phyloP scores from a whole-genome alignment of 2,888 invertebrate genomes.

The Laothoe populi region DNA sequence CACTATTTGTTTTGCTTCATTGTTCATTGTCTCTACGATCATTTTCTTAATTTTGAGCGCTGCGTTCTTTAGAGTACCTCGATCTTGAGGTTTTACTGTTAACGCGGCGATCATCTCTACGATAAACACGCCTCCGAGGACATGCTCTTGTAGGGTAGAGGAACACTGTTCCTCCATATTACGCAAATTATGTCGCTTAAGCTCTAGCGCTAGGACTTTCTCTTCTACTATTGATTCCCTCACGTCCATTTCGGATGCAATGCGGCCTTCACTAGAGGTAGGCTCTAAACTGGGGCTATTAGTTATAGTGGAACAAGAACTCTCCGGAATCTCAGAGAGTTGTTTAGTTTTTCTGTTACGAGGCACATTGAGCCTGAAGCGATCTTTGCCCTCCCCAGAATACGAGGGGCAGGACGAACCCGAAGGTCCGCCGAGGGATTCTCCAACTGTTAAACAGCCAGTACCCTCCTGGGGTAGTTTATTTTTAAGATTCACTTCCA shows the following conservation, averaged over 20 bases:
- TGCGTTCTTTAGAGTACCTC: not conserved
- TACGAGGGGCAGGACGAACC: slow-evolving; percentile 8
- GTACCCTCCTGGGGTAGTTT: slow-evolving; percentile 8
- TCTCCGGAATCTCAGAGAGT: not conserved
- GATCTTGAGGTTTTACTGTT: not conserved
- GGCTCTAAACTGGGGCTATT: not conserved
- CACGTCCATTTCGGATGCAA: not conserved
- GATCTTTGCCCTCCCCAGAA: slow-evolving; percentile 7
- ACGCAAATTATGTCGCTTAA: not conserved
- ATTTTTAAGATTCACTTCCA: not conserved
- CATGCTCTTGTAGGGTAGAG: not conserved
- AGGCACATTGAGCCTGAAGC: not conserved
- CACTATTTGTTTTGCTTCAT: not conserved
- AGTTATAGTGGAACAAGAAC: not conserved
- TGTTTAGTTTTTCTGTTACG: not conserved
- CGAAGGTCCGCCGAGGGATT: slow-evolving; percentile 5
- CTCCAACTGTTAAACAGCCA: not conserved
- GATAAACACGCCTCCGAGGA: not conserved
- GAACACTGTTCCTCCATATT: not conserved
- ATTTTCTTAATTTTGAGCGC: not conserved
- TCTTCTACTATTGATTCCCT: not conserved
- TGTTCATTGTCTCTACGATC: not conserved
- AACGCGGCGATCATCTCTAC: not conserved
- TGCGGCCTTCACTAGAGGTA: not conserved
- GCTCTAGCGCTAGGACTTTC: not conserved